These are phyloP conservation scores for Aphelocoma californica DNA, from an alignment of 2,797 vertebrate species.

Conservation along the genomic window DNA sequence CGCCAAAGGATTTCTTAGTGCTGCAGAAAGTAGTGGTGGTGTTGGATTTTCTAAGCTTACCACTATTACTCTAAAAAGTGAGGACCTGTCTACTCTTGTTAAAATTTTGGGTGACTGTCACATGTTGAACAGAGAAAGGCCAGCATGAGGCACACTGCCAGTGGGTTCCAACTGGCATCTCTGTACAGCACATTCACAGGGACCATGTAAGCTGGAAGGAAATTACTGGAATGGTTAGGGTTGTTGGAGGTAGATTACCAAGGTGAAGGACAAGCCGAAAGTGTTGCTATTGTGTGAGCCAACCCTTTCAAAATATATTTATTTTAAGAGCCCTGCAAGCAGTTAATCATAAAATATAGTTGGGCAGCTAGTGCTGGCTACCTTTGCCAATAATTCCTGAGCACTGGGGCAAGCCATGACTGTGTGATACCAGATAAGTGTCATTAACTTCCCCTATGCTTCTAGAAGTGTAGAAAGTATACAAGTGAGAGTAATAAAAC, in stretches of 20 bases:
- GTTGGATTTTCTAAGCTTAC: not conserved
- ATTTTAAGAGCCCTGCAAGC: not conserved
- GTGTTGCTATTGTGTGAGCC: not conserved
- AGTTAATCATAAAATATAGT: not conserved
- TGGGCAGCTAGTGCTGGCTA: not conserved
- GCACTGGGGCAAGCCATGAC: not conserved
- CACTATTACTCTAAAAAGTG: not conserved
- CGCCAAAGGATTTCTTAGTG: not conserved
- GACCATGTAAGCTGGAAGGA: not conserved
- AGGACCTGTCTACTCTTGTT: not conserved
- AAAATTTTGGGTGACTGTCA: not conserved
- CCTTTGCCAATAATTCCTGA: not conserved
- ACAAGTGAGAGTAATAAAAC: constrained; percentile 58
- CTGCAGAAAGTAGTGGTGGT: not conserved
- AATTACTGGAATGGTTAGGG: not conserved
- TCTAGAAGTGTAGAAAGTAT: constrained; percentile 19
- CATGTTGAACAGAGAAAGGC: not conserved
- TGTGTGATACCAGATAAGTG: not conserved
- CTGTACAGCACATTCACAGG: accelerated
- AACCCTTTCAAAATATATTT: not conserved
- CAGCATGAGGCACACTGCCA: not conserved
- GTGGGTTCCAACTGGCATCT: accelerated
- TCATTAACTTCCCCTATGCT: constrained; percentile 20
- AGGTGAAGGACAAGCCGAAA: not conserved
- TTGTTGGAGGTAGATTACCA: not conserved